Conservation (phyloP, 1,140 invertebrate genomes). For the Drosophila ohnishii region DNA sequence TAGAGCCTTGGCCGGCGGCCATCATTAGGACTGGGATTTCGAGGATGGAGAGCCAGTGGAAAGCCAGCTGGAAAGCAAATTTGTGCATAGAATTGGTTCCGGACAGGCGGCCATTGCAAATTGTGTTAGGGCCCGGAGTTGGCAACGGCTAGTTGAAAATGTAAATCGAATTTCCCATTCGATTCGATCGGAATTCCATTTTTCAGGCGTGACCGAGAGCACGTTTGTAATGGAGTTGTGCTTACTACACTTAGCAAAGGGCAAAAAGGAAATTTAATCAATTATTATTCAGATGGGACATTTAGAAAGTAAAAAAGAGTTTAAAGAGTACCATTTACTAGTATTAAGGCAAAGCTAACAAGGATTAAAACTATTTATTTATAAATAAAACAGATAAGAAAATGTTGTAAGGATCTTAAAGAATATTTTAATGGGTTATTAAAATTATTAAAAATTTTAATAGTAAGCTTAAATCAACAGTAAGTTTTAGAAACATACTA, state of each 20-base stretch:
- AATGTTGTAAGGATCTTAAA: too few species aligned
- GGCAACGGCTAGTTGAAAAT: slow-evolving; percentile 34
- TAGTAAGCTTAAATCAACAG: neutral
- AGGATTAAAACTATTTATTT: too few species aligned
- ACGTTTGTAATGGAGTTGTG: neutral
- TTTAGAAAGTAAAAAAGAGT: neutral
- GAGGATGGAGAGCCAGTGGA: slow-evolving; percentile 1
- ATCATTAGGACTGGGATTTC: slow-evolving; percentile 60
- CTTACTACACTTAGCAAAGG: slow-evolving; percentile 3
- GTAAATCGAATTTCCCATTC: slow-evolving; percentile 42
- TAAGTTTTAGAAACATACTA: neutral
- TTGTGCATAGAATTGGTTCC: slow-evolving; percentile 42
- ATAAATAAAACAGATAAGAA: too few species aligned
- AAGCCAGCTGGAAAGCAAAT: slow-evolving; percentile 24
- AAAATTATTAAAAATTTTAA: neutral
- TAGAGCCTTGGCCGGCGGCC: slow-evolving; percentile 47
- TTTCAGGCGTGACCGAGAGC: slow-evolving; percentile 2
- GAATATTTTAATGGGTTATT: too few species aligned
- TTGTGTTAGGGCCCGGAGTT: slow-evolving; percentile 30
- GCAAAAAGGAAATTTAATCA: neutral
- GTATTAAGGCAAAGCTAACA: too few species aligned
- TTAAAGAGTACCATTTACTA: too few species aligned
- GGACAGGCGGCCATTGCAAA: slow-evolving; percentile 32
- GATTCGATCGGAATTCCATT: slow-evolving; percentile 19
- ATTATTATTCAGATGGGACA: neutral